Evolutionary conservation across 2,113 vertebrate genomes (phyloP), one percentile per base, ranked within the genome.

Genomic region (Barbus barbus): DNA sequence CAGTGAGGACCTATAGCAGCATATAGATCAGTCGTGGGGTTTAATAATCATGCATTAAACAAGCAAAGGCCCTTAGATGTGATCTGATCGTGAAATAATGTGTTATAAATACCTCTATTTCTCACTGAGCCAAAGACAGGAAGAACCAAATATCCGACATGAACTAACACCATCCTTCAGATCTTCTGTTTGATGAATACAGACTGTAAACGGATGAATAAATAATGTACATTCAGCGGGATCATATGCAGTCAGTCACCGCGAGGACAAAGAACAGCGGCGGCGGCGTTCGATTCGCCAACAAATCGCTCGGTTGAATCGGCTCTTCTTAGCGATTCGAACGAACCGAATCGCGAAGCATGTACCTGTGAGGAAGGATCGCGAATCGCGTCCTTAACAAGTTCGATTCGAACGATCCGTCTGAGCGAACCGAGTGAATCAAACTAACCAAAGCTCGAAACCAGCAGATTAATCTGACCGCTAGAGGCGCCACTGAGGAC

Each of bases 81-180:
- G 77, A 90, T 78, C 24, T 76, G 90, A 85, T 72, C 65, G 38
- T 74, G 69, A 51, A 83, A 79, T 84, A 87, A 90, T 89, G 89
- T 81, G 56, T 41, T 46, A 88, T 84, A 92, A 90, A 95, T 96
- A 98, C 97, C 97, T 98, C 97, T 94, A 95, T 97, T 97, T 95
- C 96, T 96, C 91, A 98, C 96, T 95, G 97, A 97, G 96, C 97
- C 97, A 93, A 98, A 98, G 92, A 98, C 97, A 88, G 97, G 97
- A 94, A 98, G 96, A 95, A 98, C 97, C 93, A 98, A 95, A 91
- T 98, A 98, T 93, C 97, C 97, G 91, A 97, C 97, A 95, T 98
- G 97, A 91, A 98, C 96, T 94, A 98, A 95, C 91, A 97, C 97
- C 97, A 98, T 98, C 95, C 96, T 98, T 95, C 94, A 94, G 93